Percentiles rank a stretch among this genome's conserved stretches.
These are phyloP conservation scores for Sinosuthora webbiana DNA, from an alignment of 2,113 vertebrate genomes.

Conservation along the genomic window DNA sequence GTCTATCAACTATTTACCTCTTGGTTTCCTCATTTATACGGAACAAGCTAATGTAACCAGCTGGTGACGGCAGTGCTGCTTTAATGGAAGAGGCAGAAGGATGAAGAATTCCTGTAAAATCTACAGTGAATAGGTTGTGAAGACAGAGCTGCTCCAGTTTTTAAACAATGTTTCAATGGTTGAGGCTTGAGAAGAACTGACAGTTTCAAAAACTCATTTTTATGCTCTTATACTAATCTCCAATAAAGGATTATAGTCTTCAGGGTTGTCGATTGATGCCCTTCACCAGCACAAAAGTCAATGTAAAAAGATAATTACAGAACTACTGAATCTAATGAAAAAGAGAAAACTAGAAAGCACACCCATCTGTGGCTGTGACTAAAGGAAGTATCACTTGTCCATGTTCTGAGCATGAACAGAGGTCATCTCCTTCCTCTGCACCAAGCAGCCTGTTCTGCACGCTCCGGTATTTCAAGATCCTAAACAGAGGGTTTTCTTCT, in stretches of 20 bases:
- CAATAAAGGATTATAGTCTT: neutral
- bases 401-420: neutral
- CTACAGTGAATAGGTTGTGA: neutral
- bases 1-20: neutral
- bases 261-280: rapidly evolving
- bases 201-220: neutral
- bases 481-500: neutral
- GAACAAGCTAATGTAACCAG: neutral
- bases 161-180: neutral
- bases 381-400: neutral
- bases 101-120: neutral
- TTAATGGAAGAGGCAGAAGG: neutral
- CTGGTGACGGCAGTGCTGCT: neutral
- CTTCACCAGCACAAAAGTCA: neutral
- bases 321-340: neutral
- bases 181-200: neutral
- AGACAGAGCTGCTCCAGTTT: neutral
- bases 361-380: too few relatives aligned
- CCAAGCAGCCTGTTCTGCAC: neutral
- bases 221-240: neutral
- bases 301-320: neutral
- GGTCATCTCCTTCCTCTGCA: neutral
- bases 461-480: neutral
- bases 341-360: neutral
- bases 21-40: neutral